These are phyloP conservation scores for Xenopus laevis DNA, from an alignment of 2,113 vertebrate species.

Conservation along the genomic window DNA sequence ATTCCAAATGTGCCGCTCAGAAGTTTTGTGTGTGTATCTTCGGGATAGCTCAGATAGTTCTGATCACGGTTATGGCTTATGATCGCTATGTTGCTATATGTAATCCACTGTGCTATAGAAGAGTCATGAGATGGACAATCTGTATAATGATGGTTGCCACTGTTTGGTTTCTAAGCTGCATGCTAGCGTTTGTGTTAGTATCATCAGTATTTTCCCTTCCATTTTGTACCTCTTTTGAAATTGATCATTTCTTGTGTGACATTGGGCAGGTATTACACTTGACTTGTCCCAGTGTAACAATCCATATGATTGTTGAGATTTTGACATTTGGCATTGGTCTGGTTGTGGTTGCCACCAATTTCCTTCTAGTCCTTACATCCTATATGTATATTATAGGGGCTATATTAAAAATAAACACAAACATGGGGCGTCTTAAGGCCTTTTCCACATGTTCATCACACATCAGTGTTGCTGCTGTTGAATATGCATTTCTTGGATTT, in stretches of 20 bases:
- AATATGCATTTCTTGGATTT: conserved; percentile 13
- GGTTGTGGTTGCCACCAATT: conserved; percentile 5
- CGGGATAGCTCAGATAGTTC: conserved; percentile 48
- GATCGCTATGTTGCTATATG: conserved; percentile 52
- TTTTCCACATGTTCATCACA: conserved; percentile 45
- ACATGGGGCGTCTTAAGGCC: conserved; percentile 25
- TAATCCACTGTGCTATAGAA: conserved; percentile 47
- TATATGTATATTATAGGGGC: conserved; percentile 32
- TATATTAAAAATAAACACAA: conserved; percentile 37
- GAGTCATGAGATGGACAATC: conserved; percentile 40
- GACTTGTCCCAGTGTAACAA: not conserved
- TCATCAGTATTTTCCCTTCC: conserved; percentile 52
- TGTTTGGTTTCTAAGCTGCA: conserved; percentile 35
- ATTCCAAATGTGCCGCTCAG: conserved; percentile 50
- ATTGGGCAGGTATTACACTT: conserved; percentile 46
- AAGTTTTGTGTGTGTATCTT: conserved; percentile 49
- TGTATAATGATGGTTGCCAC: conserved; percentile 42
- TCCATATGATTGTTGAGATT: not conserved
- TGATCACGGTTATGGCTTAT: conserved; percentile 53
- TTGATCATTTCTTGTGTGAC: conserved; percentile 55
- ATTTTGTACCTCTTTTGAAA: conserved; percentile 41
- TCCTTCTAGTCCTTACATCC: conserved; percentile 27
- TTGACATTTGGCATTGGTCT: conserved; percentile 3
- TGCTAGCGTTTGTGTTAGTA: conserved; percentile 45
- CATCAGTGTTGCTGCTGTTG: conserved; percentile 1